Base-by-base conservation (phyloP, 2,888 invertebrate genomes). In the Digitonthophagus gazella region DNA sequence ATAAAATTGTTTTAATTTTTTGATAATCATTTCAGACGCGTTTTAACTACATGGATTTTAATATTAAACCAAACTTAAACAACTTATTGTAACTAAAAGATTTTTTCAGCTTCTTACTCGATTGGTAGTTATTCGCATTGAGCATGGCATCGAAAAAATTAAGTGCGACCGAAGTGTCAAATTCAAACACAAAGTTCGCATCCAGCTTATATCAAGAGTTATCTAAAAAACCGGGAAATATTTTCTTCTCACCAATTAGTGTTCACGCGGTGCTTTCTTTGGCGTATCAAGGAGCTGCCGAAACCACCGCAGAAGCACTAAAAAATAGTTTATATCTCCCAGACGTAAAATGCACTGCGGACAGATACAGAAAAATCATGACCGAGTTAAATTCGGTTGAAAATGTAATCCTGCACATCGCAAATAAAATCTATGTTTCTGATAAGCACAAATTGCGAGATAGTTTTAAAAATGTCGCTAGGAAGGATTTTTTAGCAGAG, bases 341-440 rank as follows among this genome's bases (percentile, higher is more conserved):
- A 0, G 67, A 73, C 19, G 71, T 74, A 58, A 69, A 72, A 55
- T 61, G 72, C 73, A 67, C 75, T 79, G 66, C 76, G 75, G n/a
- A 74, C 73, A 73, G 73, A 69, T 73, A 73, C 64, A 65, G 72
- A 28, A 63, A 72, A 15, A 70, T 81, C 0, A 79, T 81, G 74
- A 67, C 55, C 3, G 72, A 77, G n/a, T 73, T 83, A 11, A 82
- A 82, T 69, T 75, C 75, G 68, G 76, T 81, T 19, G 67, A 77
- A 74, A 85, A 87, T 58, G 88, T 90, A 1, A 87, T 87, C 4
- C 78, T 92, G 3, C 86, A 86, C 70, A 83, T 92, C 54, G 93
- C 93, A 0, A 94, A 93, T 78, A 91, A 90, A 74, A 67, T 75
- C 15, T 93, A 89, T 77, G 80, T 91, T 0, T 86, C 87, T 76